Conservation (phyloP, 2,888 invertebrate species). For the Cantharis flavilabris region DNA sequence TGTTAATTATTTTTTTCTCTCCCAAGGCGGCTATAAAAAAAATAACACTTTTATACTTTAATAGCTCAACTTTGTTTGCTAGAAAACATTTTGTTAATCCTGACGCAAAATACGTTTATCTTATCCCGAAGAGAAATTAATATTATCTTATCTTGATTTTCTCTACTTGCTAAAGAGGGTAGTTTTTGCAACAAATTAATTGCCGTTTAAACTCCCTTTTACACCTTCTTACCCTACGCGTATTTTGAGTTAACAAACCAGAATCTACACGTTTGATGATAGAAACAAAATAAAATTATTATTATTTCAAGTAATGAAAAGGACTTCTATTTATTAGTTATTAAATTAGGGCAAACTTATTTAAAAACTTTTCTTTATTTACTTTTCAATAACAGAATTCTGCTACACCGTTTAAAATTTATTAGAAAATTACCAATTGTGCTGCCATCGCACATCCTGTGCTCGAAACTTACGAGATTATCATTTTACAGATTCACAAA, state of each 20-base stretch:
- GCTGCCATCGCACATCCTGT: neutral
- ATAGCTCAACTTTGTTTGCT: slow-evolving; percentile 6
- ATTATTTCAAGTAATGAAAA: neutral
- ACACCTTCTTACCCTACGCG: neutral
- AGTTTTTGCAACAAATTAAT: neutral
- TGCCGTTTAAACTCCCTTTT: neutral
- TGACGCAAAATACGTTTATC: neutral
- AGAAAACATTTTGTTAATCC: slow-evolving; percentile 4
- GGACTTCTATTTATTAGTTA: neutral
- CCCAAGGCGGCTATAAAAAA: slow-evolving; percentile 42
- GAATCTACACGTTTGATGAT: neutral
- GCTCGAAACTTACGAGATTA: neutral
- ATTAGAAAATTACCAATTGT: neutral
- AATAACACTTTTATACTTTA: slow-evolving; percentile 35
- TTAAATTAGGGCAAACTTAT: neutral
- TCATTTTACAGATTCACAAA: neutral
- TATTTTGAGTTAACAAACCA: neutral
- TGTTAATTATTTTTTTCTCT: slow-evolving; percentile 45
- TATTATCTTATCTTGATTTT: neutral
- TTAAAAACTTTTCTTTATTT: neutral
- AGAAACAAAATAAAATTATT: no score
- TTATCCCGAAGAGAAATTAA: neutral
- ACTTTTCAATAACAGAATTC: neutral
- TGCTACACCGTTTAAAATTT: neutral
- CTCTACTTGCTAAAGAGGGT: neutral